Conservation (phyloP, 2,888 invertebrate species). For the Amiota communis region DNA sequence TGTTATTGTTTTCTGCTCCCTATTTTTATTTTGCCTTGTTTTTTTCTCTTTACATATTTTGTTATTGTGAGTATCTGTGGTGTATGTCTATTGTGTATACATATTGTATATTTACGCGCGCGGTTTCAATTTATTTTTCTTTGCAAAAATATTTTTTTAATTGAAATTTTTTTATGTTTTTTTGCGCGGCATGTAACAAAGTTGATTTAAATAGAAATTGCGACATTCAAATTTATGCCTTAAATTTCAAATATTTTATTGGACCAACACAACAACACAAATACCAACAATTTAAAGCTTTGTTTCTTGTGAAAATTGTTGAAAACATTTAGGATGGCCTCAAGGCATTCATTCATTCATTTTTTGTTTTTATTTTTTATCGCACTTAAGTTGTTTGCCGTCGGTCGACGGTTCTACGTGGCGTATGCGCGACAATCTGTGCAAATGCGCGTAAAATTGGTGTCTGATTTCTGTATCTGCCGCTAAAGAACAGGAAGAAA, state of each 20-base stretch:
- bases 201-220: conserved; percentile 19
- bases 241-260: background rate
- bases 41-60: background rate
- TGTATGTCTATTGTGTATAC: background rate
- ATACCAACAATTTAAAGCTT: background rate
- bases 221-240: background rate
- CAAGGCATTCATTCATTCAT: conserved; percentile 14
- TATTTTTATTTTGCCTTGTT: conserved; percentile 4
- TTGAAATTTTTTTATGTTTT: conserved; percentile 20
- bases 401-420: background rate
- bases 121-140: conserved; percentile 15
- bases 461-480: conserved; percentile 20
- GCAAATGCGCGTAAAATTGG: conserved; percentile 32
- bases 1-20: background rate
- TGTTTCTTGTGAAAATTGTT: background rate
- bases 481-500: background rate
- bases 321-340: conserved; percentile 7
- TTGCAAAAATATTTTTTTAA: conserved; percentile 28
- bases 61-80: background rate
- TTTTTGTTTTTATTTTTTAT: too few relatives aligned
- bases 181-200: background rate
- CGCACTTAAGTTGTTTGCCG: background rate
- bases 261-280: background rate
- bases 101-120: background rate
- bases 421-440: conserved; percentile 12